phyloP scores from a whole-genome alignment of 2,113 vertebrate genomes.

The human (Homo sapiens) region GRCh38 chr12:113374001-113374500 shows the following conservation, averaged over 20 bases:
- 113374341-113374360: not conserved
- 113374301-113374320: not conserved
- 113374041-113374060: not conserved
- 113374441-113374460: not conserved
- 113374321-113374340: not conserved
- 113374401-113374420: not conserved
- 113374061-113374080: not conserved
- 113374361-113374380: not conserved
- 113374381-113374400: not conserved
- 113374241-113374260: not conserved
- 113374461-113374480: conserved; percentile 84
- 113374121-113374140: not conserved
- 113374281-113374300: not conserved
- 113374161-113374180: not conserved
- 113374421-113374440: not conserved
- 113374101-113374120: not conserved
- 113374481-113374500: conserved; percentile 94
- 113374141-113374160: not conserved
- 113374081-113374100: not conserved
- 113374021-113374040: not conserved
- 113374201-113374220: not conserved
- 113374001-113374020: not conserved
- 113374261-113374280: not conserved
- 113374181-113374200: not conserved
- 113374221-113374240: not conserved